Percentiles rank a stretch among this genome's conserved stretches.
These are phyloP conservation scores for Penelope pileata DNA, from an alignment of 2,113 vertebrate species.

Conservation along the genomic window DNA sequence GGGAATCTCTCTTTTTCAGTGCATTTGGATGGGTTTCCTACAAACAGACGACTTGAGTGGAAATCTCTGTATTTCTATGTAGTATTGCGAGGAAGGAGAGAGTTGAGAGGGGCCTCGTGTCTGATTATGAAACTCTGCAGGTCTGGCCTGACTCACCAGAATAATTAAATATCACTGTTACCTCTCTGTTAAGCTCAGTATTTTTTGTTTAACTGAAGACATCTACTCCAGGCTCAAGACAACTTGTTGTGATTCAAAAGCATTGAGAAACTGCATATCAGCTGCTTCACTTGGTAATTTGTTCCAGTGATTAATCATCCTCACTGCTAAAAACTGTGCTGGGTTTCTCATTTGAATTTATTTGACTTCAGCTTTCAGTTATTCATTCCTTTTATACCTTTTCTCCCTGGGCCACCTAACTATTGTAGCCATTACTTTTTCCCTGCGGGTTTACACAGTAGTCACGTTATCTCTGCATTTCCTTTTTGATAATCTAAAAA, in stretches of 20 bases:
- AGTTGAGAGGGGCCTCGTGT: background rate
- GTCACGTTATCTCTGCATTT: background rate
- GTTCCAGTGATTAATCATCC: conserved; percentile 7
- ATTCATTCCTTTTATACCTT: conserved; percentile 10
- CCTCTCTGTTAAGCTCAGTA: background rate
- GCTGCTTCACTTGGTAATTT: background rate
- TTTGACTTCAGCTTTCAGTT: background rate
- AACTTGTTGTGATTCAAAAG: background rate
- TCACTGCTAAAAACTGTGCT: background rate
- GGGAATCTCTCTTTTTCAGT: background rate
- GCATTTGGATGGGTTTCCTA: background rate
- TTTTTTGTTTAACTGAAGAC: background rate
- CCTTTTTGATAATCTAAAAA: background rate
- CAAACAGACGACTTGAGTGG: background rate
- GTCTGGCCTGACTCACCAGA: background rate
- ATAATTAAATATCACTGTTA: background rate
- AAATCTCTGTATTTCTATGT: background rate
- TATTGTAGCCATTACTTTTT: background rate
- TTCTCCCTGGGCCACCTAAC: background rate
- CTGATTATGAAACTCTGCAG: background rate
- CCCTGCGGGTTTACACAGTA: background rate
- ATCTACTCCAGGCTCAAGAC: background rate
- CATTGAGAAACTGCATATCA: background rate
- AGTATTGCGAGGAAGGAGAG: background rate
- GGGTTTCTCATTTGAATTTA: conserved; percentile 4